Base-by-base conservation (phyloP, 1,140 invertebrate genomes). In the Metopolophium dirhodum region DNA sequence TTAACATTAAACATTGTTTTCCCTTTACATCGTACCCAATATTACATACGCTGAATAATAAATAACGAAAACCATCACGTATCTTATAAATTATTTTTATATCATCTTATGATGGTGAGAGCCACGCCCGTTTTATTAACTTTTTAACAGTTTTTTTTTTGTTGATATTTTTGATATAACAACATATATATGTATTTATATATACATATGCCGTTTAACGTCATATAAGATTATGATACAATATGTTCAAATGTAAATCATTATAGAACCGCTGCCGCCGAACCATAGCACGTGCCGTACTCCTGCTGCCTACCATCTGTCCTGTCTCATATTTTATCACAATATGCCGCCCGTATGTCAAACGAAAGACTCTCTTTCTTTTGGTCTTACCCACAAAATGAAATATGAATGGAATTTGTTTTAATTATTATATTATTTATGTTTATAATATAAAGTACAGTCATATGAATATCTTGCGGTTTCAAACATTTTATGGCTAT, bases 311-410 rank as follows among this genome's bases (percentile, higher is more conserved):
- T 23, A 37, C 91, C 91, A 93, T 93, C 91, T 93, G 91, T 93
- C 91, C 49, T 41, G 82, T 85, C 47, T 93, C 82, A 54, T 86
- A 51, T 93, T 93, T 93, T 85, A 93, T 93, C 77, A 54, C 77
- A 77, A 77, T 77, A 93, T 51, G 91, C 91, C 77, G 91, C 91
- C 88, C 91, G 82, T 93, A 86, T 93, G 91, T 93, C 89, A 68
- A 90, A 61, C 89, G 57, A 90, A 11, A 23, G 89, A 54, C 11
- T 90, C 57, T 68, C 45, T 90, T 68, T 45, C 37, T 61, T 57
- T 23, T 45, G 54, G 14, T 68, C 37, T 68, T 68, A 22, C 37
- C 23, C 35, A 45, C 23, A 45, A 45, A 90, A 90, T 20, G 26
- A 68, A 68, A 68, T n/a, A 68, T 45, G 89, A 61, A 68, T 68